Base-by-base conservation (phyloP, 2,113 vertebrate species). In the Diglossa brunneiventris region DNA sequence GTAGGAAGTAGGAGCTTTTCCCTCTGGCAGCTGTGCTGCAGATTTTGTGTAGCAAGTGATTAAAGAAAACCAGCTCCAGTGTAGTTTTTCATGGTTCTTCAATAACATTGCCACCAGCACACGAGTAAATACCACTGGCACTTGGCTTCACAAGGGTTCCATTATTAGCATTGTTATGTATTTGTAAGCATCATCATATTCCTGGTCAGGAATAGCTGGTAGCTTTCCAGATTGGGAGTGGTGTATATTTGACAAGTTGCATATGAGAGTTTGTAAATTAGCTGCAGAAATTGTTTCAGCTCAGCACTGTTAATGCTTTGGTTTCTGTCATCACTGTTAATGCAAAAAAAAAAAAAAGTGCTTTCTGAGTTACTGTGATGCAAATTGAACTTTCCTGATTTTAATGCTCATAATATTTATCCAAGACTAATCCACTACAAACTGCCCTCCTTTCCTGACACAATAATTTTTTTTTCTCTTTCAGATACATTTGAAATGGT, bases 401-500 rank as follows among this genome's bases (percentile, higher is more conserved):
- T 49, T 73, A 69, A 66, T 46, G 31, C 41, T 83, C 55, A 41
- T 35, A 70, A 23, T 56, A n/a, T 79, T 79, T 73, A 62, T 52
- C 46, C 50, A 35, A n/a, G 46, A 41, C 44, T 91, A 59, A 80
- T 44, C 30, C 44, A 5, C 35, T 77, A 15, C 28, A 72, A 85
- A 44, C 16, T 50, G 74, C 12, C 14, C 37, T 63, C 41, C 42
- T 89, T 83, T 73, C 53, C 37, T 49, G 24, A 53, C 4, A 4
- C 37, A 9, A 53, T 44, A 50, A 62, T 15, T 18, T 55, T 81
- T 88, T 89, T 33, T 56, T 68, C 77, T 87, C 55, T 41, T 85
- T 20, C 88, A 99, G 99, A 99, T 97, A 99, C 99, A 7, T 99
- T 99, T 94, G 99, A 99, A 96, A 99, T 99, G 99, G 99, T 99